Conservation (phyloP, 2,888 invertebrate genomes). For the Synergus itoensis region DNA sequence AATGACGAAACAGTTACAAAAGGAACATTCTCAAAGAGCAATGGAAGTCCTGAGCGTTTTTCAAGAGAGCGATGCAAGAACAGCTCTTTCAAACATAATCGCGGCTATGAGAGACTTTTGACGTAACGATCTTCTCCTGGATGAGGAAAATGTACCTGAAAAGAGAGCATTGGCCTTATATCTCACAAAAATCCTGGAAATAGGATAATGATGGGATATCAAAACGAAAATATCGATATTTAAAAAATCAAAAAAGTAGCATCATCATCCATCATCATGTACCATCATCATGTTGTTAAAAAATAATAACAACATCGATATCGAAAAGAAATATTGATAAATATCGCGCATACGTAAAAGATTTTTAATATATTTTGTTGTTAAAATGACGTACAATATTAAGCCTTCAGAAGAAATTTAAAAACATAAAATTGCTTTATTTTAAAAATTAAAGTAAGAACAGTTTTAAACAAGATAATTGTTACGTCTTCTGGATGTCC, state of each 20-base stretch:
- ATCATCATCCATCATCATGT: no score
- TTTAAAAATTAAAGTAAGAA: background rate
- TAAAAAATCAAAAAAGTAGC: no score
- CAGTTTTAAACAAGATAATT: background rate
- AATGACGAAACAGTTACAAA: conserved; percentile 86
- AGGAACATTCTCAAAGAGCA: conserved; percentile 87
- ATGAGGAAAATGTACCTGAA: background rate
- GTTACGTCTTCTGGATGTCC: no score
- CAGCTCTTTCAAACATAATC: conserved; percentile 92
- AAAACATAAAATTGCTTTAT: no score
- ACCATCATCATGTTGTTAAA: no score
- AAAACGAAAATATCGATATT: no score
- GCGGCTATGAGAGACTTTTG: conserved; percentile 88
- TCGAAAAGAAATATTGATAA: no score
- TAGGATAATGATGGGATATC: background rate
- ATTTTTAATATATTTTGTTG: background rate
- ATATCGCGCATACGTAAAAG: background rate
- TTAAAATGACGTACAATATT: no score
- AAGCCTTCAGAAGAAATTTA: no score
- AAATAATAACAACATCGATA: no score
- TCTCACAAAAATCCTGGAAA: background rate
- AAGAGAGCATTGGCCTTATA: background rate
- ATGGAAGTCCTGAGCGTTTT: conserved; percentile 87
- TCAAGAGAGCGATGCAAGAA: conserved; percentile 89
- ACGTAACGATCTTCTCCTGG: conserved; percentile 51